Percentiles rank a stretch among this genome's conserved stretches.
Conservation (phyloP, 1,140 invertebrate genomes). For the Anastrepha ludens region DNA sequence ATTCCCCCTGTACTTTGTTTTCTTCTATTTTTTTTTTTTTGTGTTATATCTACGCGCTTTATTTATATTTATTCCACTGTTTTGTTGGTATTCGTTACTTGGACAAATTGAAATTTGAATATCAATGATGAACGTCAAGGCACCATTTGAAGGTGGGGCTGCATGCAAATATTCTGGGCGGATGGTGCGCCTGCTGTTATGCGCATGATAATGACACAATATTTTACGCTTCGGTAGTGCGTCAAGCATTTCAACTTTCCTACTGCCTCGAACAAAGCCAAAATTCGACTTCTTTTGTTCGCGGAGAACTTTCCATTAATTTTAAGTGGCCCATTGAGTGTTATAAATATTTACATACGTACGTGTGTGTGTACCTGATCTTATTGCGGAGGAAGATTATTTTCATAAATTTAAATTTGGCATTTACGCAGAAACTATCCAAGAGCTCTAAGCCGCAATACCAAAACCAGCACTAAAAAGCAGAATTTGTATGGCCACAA, state of each 20-base stretch:
- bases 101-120: constrained; percentile 66
- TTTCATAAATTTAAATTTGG: too few species aligned
- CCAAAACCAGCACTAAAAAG: too few species aligned
- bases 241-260: constrained; percentile 2
- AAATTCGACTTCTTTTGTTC: constrained; percentile 67
- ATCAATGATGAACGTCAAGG: constrained; percentile 1
- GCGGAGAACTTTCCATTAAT: constrained; percentile 69
- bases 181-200: constrained; percentile 13
- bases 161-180: constrained; percentile 34
- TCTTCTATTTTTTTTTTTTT: not conserved
- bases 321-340: constrained; percentile 63
- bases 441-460: too few species aligned
- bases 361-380: not conserved
- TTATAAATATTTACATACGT: not conserved
- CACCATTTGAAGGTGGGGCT: not conserved
- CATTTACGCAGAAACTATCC: too few species aligned
- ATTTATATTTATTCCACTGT: constrained; percentile 19
- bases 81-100: constrained; percentile 4
- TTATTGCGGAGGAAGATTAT: too few species aligned
- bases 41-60: not conserved
- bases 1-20: not conserved
- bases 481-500: too few species aligned
- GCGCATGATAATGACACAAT: constrained; percentile 72
- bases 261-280: not conserved
- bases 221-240: constrained; percentile 70